Base-by-base conservation (phyloP, 2,888 invertebrate species). In the Meta bourneti region DNA sequence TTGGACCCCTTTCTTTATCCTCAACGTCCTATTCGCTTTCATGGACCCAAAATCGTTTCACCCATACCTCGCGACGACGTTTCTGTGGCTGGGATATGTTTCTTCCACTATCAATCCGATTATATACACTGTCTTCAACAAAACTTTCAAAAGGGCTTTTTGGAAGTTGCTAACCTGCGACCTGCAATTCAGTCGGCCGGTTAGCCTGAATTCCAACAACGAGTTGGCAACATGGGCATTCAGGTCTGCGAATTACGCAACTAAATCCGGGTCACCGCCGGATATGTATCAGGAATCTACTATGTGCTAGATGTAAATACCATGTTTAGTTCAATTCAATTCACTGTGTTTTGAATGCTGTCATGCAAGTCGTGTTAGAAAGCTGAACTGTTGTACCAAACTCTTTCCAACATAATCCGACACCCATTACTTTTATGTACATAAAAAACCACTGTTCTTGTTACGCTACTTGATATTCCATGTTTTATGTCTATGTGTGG, bases 21-120 rank as follows among this genome's bases (percentile, higher is more conserved):
- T 98, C 13, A 98, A 98, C 94, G 96, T 98, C 94, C 95, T 98
- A 93, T 97, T 98, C 16, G 97, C 97, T 0, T 96, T 96, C 9
- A 96, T 97, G 93, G 98, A 98, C 94, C 97, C 97, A 94, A 96
- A 96, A 71, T 96, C 97, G 83, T 96, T 97, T 85, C 97, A 95
- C 49, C 94, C 94, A 6, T 94, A 97, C 96, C 97, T 98, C 77
- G 97, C 97, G 94, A 98, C 98, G 94, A 96, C 97, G 93, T 98
- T 97, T 90, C 96, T 98, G 79, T 98, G 98, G 98, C 95, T 98
- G 93, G 98, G 98, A 34, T 98, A 98, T 95, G 97, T 98, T 87
- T 98, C 98, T 94, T 98, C 98, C 16, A 98, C 98, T 97, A 98
- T 98, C 61, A 98, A 98, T 95, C 98, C 98, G 0, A 97, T 98